Conservation (phyloP, 2,113 vertebrate species). For the Dicaeum eximium region DNA sequence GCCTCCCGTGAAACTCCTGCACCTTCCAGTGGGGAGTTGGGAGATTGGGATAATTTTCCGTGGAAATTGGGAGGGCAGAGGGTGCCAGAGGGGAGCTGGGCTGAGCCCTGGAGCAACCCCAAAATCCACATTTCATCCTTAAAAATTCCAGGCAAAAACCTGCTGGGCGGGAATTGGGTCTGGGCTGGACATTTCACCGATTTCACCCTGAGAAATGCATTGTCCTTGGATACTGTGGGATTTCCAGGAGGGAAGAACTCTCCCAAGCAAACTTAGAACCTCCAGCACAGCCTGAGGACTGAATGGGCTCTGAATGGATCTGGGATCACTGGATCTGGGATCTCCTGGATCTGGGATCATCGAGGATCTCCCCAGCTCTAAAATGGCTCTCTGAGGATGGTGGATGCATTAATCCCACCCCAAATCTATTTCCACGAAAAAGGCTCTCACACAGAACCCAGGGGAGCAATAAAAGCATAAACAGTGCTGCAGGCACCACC, state of each 20-base stretch:
- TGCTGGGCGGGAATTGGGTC: accelerated
- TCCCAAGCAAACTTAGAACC: not conserved
- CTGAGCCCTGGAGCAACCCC: not conserved
- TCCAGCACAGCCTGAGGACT: not conserved
- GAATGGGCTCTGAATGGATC: accelerated
- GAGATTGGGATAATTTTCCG: not conserved
- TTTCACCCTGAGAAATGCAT: not conserved
- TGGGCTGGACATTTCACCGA: accelerated
- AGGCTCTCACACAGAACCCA: not conserved
- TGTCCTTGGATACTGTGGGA: not conserved
- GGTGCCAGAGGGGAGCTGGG: not conserved
- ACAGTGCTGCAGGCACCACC: not conserved
- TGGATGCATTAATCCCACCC: not conserved
- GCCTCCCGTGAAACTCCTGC: not conserved
- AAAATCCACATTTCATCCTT: not conserved
- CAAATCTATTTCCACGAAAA: not conserved
- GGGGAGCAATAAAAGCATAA: constrained; percentile 20
- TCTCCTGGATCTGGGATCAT: not conserved
- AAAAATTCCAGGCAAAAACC: not conserved
- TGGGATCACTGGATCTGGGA: not conserved
- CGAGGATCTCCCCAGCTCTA: not conserved
- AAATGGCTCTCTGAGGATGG: not conserved
- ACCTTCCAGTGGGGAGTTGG: not conserved
- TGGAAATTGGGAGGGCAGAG: not conserved
- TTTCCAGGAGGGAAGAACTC: not conserved